Conservation (phyloP, 2,797 vertebrate species). For the Hybognathus amarus region DNA sequence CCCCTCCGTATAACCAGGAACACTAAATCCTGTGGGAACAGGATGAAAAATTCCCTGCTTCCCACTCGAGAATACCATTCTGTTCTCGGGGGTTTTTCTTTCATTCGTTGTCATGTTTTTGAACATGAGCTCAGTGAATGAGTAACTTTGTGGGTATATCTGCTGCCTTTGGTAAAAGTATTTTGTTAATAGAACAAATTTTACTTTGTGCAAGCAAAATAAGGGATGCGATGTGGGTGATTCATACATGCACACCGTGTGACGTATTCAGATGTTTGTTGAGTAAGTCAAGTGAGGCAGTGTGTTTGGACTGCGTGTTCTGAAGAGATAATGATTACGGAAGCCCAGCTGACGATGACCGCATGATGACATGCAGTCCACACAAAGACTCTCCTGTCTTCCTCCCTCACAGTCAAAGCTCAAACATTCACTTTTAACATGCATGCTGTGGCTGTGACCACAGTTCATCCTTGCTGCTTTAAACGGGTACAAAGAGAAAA, state of each 20-base stretch:
- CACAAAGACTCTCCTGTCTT: conserved; percentile 60
- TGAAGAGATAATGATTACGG: conserved; percentile 52
- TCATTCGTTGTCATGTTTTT: background rate
- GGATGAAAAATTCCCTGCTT: conserved; percentile 53
- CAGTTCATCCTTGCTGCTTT: conserved; percentile 28
- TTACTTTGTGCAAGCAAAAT: background rate
- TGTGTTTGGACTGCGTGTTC: conserved; percentile 69
- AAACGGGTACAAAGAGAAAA: background rate
- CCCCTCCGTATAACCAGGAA: conserved; percentile 34
- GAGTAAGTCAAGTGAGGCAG: conserved; percentile 68
- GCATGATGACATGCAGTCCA: conserved; percentile 53
- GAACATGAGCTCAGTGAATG: conserved; percentile 6
- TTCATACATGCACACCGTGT: conserved; percentile 2
- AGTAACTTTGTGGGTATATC: conserved; percentile 9
- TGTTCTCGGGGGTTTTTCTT: conserved; percentile 46
- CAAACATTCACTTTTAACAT: conserved; percentile 38
- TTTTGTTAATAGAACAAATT: background rate
- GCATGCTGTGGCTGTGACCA: conserved; percentile 4
- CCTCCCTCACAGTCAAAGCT: conserved; percentile 48
- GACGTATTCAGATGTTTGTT: conserved; percentile 30
- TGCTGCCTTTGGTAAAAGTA: background rate
- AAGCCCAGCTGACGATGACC: conserved; percentile 60
- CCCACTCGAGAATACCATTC: conserved; percentile 53
- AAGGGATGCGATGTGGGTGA: background rate
- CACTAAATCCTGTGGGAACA: conserved; percentile 47